Conservation (phyloP, 2,113 vertebrate species). For the Amblyopsis rosae region DNA sequence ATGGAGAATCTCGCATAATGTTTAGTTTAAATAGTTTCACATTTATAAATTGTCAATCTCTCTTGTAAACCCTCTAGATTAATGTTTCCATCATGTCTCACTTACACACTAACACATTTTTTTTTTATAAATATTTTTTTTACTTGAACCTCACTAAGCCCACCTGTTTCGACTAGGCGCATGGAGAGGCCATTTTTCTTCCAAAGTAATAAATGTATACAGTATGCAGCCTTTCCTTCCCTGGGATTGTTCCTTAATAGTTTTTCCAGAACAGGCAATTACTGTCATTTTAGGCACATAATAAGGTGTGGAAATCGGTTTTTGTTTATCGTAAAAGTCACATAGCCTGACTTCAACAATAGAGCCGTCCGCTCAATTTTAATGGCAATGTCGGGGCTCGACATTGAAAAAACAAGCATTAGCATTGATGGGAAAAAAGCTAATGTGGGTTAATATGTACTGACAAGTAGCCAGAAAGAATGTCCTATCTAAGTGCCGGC, state of each 20-base stretch:
- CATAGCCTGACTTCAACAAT: not conserved
- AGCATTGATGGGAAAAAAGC: slow-evolving; percentile 10
- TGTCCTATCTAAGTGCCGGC: slow-evolving; percentile 60
- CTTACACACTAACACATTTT: slow-evolving; percentile 45
- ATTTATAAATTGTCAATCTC: not conserved
- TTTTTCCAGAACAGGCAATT: slow-evolving; percentile 62
- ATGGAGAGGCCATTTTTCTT: slow-evolving; percentile 34
- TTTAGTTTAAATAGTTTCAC: not conserved
- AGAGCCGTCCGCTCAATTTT: slow-evolving; percentile 5
- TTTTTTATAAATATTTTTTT: slow-evolving; percentile 35
- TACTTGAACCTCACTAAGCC: slow-evolving; percentile 54
- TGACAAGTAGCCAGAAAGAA: slow-evolving; percentile 72
- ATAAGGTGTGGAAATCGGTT: slow-evolving; percentile 38
- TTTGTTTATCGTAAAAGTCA: slow-evolving; percentile 36
- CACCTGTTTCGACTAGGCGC: slow-evolving; percentile 65
- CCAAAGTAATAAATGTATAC: slow-evolving; percentile 61
- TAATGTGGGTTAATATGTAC: slow-evolving; percentile 59
- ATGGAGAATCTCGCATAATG: slow-evolving; percentile 32
- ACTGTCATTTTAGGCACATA: slow-evolving; percentile 48
- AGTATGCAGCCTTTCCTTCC: slow-evolving; percentile 28
- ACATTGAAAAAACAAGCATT: slow-evolving; percentile 19
- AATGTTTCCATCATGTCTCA: slow-evolving; percentile 54
- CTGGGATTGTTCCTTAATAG: slow-evolving; percentile 49
- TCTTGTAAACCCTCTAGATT: slow-evolving; percentile 50
- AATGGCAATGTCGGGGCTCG: slow-evolving; percentile 14